Evolutionary conservation across 64 coral and sea anemone species (phyloP).

Genomic region (Porites lutea): DNA sequence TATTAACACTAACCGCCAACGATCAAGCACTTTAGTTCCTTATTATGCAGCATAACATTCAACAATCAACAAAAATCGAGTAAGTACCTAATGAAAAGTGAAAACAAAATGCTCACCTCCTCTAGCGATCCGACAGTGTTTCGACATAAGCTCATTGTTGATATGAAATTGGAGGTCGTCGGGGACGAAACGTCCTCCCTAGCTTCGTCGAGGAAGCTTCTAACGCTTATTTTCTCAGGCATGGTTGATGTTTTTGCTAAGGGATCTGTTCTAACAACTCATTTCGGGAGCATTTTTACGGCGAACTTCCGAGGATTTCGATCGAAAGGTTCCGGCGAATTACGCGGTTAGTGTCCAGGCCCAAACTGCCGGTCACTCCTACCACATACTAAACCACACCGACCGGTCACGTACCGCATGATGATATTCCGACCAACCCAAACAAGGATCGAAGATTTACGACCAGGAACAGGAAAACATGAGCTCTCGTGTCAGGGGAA

Average conservation of each 20-base stretch:
- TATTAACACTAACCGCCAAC: not conserved
- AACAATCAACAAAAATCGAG: not conserved
- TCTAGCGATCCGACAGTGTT: constrained; percentile 77
- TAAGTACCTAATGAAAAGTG: not conserved
- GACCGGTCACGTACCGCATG: too few species aligned
- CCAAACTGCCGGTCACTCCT: not conserved
- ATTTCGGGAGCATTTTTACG: constrained; percentile 28
- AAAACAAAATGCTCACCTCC: constrained; percentile 63
- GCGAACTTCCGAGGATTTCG: not conserved
- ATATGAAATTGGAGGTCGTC: constrained; percentile 90
- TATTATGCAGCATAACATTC: not conserved
- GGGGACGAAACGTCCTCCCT: constrained; percentile 88
- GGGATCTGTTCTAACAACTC: not conserved
- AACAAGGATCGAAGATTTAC: too few species aligned
- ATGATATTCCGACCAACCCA: too few species aligned
- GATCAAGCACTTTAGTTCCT: not conserved
- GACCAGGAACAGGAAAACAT: too few species aligned
- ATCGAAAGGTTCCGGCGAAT: constrained; percentile 44
- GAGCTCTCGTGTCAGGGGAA: too few species aligned
- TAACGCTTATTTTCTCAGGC: constrained; percentile 92
- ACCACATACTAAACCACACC: too few species aligned
- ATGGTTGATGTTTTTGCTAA: constrained; percentile 37
- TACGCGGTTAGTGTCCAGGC: constrained; percentile 23
- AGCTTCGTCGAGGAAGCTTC: constrained; percentile 78
- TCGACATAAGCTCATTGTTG: constrained; percentile 83